Percentiles rank a stretch among this genome's conserved stretches.
Conservation (phyloP, 2,797 vertebrate genomes). For the Takifugu ocellatus region DNA sequence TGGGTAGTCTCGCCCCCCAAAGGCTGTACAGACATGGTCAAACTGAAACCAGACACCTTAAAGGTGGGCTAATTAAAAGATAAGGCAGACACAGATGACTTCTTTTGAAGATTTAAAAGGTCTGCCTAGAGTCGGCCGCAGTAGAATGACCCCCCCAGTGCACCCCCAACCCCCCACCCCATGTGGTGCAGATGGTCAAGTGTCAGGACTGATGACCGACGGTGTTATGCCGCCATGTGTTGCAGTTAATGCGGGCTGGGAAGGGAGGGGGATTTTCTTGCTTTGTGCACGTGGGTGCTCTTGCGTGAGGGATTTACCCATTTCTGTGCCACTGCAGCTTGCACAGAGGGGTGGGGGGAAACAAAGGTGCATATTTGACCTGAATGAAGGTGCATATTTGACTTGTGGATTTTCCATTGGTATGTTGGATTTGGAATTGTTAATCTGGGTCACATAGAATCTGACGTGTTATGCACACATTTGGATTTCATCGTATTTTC, state of each 20-base stretch:
- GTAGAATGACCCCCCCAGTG: constrained; percentile 38
- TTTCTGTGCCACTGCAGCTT: constrained; percentile 17
- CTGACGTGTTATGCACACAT: too few species aligned
- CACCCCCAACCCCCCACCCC: constrained; percentile 15
- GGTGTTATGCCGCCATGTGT: constrained; percentile 45
- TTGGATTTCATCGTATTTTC: background rate
- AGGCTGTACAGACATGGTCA: constrained; percentile 37
- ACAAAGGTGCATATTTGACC: too few species aligned
- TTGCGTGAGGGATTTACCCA: constrained; percentile 27
- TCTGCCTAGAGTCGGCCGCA: background rate
- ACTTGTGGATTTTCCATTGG: background rate
- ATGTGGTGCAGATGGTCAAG: constrained; percentile 48
- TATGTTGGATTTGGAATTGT: too few species aligned
- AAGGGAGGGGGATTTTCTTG: constrained; percentile 22
- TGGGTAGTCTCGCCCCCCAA: constrained; percentile 24
- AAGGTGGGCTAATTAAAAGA: constrained; percentile 49
- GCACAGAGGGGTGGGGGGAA: background rate
- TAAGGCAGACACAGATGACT: background rate
- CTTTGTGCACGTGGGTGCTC: background rate
- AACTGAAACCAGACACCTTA: constrained; percentile 24
- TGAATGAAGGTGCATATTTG: constrained; percentile 17
- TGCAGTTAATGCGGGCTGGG: constrained; percentile 11
- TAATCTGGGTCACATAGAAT: too few species aligned
- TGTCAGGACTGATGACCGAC: constrained; percentile 42
- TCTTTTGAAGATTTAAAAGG: constrained; percentile 17